Conservation (phyloP, 2,888 invertebrate species). For the Pachycephus smyrnensis region DNA sequence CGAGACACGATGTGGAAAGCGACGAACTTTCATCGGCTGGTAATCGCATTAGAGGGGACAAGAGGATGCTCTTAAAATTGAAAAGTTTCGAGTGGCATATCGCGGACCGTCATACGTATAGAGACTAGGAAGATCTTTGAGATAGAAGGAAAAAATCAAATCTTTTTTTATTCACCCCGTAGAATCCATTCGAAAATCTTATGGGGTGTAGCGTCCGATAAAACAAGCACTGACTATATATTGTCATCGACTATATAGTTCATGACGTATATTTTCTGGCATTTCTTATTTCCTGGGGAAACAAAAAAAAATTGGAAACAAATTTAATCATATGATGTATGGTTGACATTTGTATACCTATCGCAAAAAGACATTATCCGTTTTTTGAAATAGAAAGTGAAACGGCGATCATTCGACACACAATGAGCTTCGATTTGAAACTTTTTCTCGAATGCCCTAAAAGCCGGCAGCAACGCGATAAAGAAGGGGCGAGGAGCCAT, state of each 20-base stretch:
- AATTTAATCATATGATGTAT: no score
- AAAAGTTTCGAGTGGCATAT: background rate
- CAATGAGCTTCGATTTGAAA: background rate
- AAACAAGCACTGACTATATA: no score
- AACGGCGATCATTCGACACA: background rate
- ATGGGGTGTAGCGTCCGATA: no score
- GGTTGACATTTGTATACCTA: no score
- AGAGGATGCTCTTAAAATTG: background rate
- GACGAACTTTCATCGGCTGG: conserved; percentile 39
- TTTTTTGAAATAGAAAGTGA: background rate
- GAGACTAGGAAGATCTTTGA: background rate
- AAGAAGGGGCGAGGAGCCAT: background rate
- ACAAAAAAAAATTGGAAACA: no score
- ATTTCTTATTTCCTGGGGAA: no score
- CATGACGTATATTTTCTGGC: no score
- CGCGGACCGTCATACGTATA: background rate
- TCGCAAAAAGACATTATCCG: background rate
- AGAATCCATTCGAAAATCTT: no score
- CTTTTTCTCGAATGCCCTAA: background rate
- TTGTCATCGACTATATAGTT: no score
- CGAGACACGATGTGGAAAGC: conserved; percentile 33
- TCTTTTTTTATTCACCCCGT: no score
- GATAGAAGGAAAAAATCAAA: no score
- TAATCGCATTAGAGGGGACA: conserved; percentile 43
- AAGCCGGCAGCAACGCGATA: background rate